Evolutionary conservation across 2,797 vertebrate species (phyloP), one percentile per base, ranked within the genome.

Genomic region (Myotis planiceps): DNA sequence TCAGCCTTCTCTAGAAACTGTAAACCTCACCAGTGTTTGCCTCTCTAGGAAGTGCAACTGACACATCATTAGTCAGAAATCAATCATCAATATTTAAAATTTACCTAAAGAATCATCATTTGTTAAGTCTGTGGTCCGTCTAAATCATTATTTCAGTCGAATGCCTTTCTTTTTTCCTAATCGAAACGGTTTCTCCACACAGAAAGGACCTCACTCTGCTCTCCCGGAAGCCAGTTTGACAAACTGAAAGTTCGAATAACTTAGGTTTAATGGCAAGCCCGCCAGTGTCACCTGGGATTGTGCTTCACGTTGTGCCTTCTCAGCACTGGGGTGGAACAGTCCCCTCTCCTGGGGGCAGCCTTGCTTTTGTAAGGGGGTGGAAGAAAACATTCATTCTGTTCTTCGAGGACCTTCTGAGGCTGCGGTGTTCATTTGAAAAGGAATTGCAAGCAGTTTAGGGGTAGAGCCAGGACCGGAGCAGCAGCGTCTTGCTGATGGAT

Each of bases 61-160:
- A 92, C 49, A 96, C 89, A 93, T 42, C 92, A 45, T 95, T 91
- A 89, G 53, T 83, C 86, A 96, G 76, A 89, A 92, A 93, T 85
- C 83, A 81, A 66, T 78, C 51, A 68, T 53, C 9, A 14, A 45
- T 37, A 81, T 86, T 51, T 88, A 89, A 92, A 90, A 93, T 60
- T 23, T 37, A 95, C 39, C 49, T 55, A 27, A 32, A 55, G 72
- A 94, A 81, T 63, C 23, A 16, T 92, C 60, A 92, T 86, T 92
- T 91, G 88, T 94, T 87, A 95, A 82, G 55, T 92, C 10, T 71
- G 42, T 80, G 58, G 12, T 92, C 60, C 79, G 10, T 92, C 88
- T 90, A 81, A 89, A 91, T 83, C 92, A 88, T 95, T 89, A 66
- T 84, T 95, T 88, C 39, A 74, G 42, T 86, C 65, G 83, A 93